These are phyloP conservation scores for Apamea sordens DNA, from an alignment of 2,888 invertebrate species.

Conservation along the genomic window DNA sequence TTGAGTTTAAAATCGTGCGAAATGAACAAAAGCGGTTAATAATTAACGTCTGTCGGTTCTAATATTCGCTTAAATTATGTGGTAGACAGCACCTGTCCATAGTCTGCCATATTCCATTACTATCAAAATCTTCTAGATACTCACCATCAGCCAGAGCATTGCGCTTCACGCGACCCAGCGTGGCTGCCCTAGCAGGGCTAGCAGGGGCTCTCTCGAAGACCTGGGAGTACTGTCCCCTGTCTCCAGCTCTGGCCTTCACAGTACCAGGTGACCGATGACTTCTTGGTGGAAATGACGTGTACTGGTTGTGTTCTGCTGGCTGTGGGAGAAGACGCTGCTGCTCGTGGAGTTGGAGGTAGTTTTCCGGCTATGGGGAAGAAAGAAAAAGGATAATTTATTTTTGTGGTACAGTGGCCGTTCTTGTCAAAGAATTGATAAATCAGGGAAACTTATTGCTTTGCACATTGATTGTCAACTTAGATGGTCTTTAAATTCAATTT, in stretches of 20 bases:
- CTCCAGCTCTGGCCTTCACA: constrained; percentile 84
- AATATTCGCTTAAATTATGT: not conserved
- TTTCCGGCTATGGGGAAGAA: constrained; percentile 79
- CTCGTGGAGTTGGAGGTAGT: constrained; percentile 88
- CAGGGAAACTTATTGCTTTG: not conserved
- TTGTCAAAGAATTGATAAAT: not conserved
- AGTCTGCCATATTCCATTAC: not conserved
- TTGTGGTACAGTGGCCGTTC: not conserved
- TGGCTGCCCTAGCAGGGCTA: constrained; percentile 86
- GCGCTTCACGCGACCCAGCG: constrained; percentile 85
- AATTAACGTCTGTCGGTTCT: too few relatives aligned
- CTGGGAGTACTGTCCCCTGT: constrained; percentile 88
- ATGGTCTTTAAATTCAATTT: too few relatives aligned
- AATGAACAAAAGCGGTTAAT: too few relatives aligned
- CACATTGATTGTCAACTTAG: not conserved
- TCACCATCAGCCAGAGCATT: constrained; percentile 83
- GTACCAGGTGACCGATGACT: constrained; percentile 81
- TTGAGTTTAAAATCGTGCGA: not conserved
- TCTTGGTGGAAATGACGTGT: constrained; percentile 87
- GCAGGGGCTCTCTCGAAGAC: constrained; percentile 90
- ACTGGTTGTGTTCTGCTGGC: constrained; percentile 85
- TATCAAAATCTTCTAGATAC: constrained; percentile 31
- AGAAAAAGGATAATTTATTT: not conserved
- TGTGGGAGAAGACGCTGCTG: constrained; percentile 87
- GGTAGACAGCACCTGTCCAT: not conserved